phyloP scores from a whole-genome alignment of 2,113 vertebrate species.

The Alaudala cheleensis region DNA sequence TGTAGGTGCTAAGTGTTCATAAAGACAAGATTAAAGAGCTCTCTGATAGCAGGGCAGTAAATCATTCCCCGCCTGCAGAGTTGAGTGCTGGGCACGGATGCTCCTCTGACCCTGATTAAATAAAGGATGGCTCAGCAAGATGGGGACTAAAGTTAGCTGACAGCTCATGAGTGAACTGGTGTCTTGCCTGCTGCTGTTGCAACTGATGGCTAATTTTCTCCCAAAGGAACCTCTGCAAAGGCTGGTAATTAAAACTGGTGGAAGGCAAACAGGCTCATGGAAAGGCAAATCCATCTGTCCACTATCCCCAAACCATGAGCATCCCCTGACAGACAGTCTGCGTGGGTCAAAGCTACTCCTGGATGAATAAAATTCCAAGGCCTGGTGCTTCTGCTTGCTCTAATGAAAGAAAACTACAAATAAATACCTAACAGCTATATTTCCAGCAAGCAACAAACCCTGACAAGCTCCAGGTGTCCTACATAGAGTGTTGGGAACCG shows the following conservation, averaged over 20 bases:
- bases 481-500: not conserved
- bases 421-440: not conserved
- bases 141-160: slow-evolving; percentile 7
- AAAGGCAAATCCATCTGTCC: not conserved
- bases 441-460: not conserved
- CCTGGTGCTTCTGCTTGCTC: not conserved
- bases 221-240: slow-evolving; percentile 28
- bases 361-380: not conserved
- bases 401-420: not conserved
- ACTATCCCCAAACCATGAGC: not conserved
- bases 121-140: slow-evolving; percentile 28
- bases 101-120: slow-evolving; percentile 54
- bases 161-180: slow-evolving; percentile 41
- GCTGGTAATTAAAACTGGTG: slow-evolving; percentile 54
- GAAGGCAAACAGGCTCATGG: slow-evolving; percentile 22
- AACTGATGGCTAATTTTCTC: slow-evolving; percentile 41
- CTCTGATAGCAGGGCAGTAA: slow-evolving; percentile 40
- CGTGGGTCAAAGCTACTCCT: not conserved
- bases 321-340: not conserved
- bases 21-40: slow-evolving; percentile 69
- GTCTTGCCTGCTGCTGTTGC: not conserved
- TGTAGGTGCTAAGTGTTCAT: slow-evolving; percentile 61
- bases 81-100: not conserved
- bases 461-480: not conserved
- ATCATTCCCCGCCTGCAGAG: slow-evolving; percentile 53